A percentile compares a stretch with the other conserved stretches of the same genome.
These are phyloP conservation scores for Herpetotheres cachinnans DNA, from an alignment of 2,113 vertebrate species.

Conservation along the genomic window DNA sequence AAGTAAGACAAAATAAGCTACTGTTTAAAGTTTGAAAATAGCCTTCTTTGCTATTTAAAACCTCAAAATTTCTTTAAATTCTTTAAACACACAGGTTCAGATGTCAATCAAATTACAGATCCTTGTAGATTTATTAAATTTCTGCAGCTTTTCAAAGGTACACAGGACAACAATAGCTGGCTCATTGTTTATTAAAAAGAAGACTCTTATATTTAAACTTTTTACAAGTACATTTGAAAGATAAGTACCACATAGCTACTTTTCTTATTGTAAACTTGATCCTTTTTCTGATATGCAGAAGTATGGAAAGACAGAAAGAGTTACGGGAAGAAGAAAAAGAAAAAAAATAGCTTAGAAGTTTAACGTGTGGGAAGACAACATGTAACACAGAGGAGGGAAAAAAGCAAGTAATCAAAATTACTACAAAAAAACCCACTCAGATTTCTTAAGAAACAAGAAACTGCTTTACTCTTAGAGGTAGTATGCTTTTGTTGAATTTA, in stretches of 20 bases:
- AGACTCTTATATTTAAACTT: background rate
- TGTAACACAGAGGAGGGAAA: background rate
- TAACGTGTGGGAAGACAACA: background rate
- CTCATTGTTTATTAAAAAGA: background rate
- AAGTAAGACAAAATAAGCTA: background rate
- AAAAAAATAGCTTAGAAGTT: background rate
- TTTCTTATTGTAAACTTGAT: background rate
- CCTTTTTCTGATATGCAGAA: background rate
- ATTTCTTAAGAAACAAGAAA: background rate
- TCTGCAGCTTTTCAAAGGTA: background rate
- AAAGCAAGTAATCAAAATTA: background rate
- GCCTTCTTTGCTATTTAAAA: background rate
- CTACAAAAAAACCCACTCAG: background rate
- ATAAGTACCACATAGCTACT: background rate
- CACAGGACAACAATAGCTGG: background rate
- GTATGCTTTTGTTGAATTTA: background rate
- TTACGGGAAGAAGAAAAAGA: background rate
- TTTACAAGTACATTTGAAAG: background rate
- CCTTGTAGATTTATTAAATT: background rate
- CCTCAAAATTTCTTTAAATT: background rate
- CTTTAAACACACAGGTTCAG: background rate
- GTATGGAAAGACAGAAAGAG: background rate
- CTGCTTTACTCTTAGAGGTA: background rate
- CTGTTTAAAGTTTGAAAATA: background rate
- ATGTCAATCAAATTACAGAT: background rate